Evolutionary conservation across 2,888 invertebrate genomes (phyloP).

Genomic region (Salticus scenicus): DNA sequence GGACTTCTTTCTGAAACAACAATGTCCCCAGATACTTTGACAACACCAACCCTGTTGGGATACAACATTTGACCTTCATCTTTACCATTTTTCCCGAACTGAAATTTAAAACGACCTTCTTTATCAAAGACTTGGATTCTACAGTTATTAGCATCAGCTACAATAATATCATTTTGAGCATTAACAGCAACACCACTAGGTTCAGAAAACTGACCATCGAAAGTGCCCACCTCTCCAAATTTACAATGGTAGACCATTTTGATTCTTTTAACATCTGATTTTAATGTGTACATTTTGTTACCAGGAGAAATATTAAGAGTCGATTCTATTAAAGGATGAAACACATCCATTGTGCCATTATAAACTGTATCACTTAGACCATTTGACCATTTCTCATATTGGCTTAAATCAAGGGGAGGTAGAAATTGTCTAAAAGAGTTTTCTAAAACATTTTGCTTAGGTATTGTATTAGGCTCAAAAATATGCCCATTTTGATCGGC

Average conservation of each 20-base stretch:
- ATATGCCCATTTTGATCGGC: slow-evolving; percentile 84
- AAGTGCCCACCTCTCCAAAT: slow-evolving; percentile 99
- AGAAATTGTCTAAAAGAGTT: slow-evolving; percentile 83
- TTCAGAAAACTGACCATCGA: slow-evolving; percentile 99
- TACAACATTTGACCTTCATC: slow-evolving; percentile 97
- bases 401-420: slow-evolving; percentile 80
- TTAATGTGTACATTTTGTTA: slow-evolving; percentile 80
- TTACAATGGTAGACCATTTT: slow-evolving; percentile 99
- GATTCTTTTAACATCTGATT: slow-evolving; percentile 98
- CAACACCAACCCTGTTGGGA: slow-evolving; percentile 98
- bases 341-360: slow-evolving; percentile 73
- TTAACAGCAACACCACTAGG: slow-evolving; percentile 99
- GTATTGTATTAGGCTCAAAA: slow-evolving; percentile 66
- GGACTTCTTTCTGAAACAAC: slow-evolving; percentile 97
- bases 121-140: slow-evolving; percentile 99
- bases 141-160: slow-evolving; percentile 97
- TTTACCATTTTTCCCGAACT: slow-evolving; percentile 98
- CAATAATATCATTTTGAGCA: slow-evolving; percentile 99
- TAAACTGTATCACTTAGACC: slow-evolving; percentile 81
- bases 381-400: slow-evolving; percentile 97
- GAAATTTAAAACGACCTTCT: slow-evolving; percentile 98
- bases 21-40: slow-evolving; percentile 98
- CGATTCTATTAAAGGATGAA: slow-evolving; percentile 76
- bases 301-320: slow-evolving; percentile 92
- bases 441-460: slow-evolving; percentile 82